A percentile compares a stretch with the other conserved stretches of the same genome.
Evolutionary conservation across 2,888 invertebrate genomes (phyloP).

Genomic region (Callyntrura guangdongensis): DNA sequence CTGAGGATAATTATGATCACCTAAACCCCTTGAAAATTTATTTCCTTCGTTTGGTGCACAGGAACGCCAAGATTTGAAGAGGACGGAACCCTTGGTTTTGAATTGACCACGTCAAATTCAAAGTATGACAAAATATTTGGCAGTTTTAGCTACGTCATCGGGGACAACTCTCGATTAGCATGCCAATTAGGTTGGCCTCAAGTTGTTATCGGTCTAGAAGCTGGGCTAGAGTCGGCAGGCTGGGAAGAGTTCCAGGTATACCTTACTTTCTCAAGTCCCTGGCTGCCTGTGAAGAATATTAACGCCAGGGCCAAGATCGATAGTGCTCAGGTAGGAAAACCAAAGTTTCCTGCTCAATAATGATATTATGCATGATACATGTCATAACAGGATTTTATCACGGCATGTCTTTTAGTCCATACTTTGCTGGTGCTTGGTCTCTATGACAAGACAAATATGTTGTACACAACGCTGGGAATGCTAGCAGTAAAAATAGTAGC

Average conservation of each 20-base stretch:
- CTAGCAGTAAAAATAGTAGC: background rate
- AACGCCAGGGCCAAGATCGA: constrained; percentile 84
- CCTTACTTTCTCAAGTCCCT: constrained; percentile 83
- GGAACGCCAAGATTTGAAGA: constrained; percentile 84
- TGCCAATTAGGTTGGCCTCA: constrained; percentile 85
- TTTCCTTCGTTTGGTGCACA: constrained; percentile 51
- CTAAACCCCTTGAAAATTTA: constrained; percentile 68
- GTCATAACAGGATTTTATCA: constrained; percentile 30
- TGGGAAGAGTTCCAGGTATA: constrained; percentile 84
- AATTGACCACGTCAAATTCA: constrained; percentile 84
- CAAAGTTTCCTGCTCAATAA: background rate
- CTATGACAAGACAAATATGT: background rate
- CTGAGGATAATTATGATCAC: constrained; percentile 4
- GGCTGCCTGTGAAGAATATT: constrained; percentile 84
- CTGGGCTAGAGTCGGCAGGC: constrained; percentile 81
- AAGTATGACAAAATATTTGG: constrained; percentile 85
- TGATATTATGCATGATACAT: constrained; percentile 18
- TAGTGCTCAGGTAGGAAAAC: constrained; percentile 82
- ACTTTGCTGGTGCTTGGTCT: background rate
- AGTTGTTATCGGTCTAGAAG: constrained; percentile 83
- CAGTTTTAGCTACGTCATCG: constrained; percentile 84
- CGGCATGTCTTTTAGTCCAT: background rate
- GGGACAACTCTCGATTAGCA: constrained; percentile 84
- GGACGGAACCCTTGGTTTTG: constrained; percentile 84
- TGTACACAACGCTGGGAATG: background rate